These are phyloP conservation scores for Ceratothoa steindachneri DNA, from an alignment of 2,888 invertebrate species.

Conservation along the genomic window DNA sequence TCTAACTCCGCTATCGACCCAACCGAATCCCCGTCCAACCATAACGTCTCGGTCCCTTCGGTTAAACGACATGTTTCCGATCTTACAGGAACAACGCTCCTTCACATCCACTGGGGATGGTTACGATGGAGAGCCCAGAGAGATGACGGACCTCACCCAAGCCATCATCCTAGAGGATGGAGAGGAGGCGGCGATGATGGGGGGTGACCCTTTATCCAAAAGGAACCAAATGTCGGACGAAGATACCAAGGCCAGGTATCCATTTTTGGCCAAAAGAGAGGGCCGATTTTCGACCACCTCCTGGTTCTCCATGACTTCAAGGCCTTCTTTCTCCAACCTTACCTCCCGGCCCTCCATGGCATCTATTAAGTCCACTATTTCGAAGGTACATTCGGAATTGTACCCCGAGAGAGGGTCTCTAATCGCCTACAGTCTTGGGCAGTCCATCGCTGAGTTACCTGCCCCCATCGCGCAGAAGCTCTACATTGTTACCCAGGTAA, in stretches of 20 bases:
- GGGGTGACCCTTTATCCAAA: background rate
- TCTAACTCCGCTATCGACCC: too few species aligned
- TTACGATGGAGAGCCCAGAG: background rate
- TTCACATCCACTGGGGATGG: background rate
- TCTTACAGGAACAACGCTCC: background rate
- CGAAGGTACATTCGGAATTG: slow-evolving; percentile 40
- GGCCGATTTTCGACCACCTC: slow-evolving; percentile 25
- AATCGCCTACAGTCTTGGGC: slow-evolving; percentile 35
- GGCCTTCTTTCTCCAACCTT: slow-evolving; percentile 23
- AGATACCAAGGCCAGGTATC: slow-evolving; percentile 22
- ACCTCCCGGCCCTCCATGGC: slow-evolving; percentile 38
- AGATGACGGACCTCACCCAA: background rate
- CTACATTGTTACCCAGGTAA: slow-evolving; percentile 45
- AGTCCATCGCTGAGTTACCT: slow-evolving; percentile 37
- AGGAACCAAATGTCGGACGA: background rate
- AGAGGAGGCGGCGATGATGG: background rate
- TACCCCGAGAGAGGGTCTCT: slow-evolving; percentile 42
- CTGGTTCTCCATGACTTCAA: slow-evolving; percentile 21
- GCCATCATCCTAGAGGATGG: background rate
- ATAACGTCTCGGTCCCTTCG: too few species aligned
- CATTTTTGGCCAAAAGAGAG: slow-evolving; percentile 19
- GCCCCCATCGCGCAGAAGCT: slow-evolving; percentile 29
- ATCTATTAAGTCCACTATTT: slow-evolving; percentile 33
- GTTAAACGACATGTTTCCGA: background rate
- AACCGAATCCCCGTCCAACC: too few species aligned